Percentiles rank a stretch among this genome's conserved stretches.
Conservation (phyloP, 2,888 invertebrate species). For the Diarsia brunnea region DNA sequence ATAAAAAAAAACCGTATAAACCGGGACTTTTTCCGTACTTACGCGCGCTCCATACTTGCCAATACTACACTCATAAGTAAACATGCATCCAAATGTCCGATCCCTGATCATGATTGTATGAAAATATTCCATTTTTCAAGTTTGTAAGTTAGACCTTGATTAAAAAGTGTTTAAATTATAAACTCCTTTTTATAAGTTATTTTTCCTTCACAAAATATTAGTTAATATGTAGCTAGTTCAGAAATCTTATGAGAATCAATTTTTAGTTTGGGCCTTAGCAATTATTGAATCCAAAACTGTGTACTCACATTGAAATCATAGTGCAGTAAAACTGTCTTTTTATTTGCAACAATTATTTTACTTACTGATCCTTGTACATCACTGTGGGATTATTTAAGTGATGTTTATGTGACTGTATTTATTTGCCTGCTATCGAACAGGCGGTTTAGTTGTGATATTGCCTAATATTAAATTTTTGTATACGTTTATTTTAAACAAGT, state of each 20-base stretch:
- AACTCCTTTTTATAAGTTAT: constrained; percentile 11
- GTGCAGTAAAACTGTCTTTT: constrained; percentile 66
- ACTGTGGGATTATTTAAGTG: constrained; percentile 60
- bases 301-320: constrained; percentile 58
- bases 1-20: neutral
- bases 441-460: constrained; percentile 90
- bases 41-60: neutral
- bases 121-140: constrained; percentile 28
- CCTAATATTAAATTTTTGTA: constrained; percentile 88
- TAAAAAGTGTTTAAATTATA: constrained; percentile 8
- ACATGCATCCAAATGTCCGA: neutral
- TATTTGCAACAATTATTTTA: constrained; percentile 55
- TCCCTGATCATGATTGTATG: neutral
- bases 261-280: constrained; percentile 57
- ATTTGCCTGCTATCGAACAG: constrained; percentile 81
- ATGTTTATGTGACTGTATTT: constrained; percentile 77
- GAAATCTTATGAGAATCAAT: constrained; percentile 13
- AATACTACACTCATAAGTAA: neutral
- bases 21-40: neutral
- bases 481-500: constrained; percentile 88
- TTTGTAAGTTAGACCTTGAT: constrained; percentile 1
- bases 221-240: constrained; percentile 28
- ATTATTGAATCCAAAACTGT: constrained; percentile 48
- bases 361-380: constrained; percentile 53
- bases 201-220: constrained; percentile 27